phyloP scores from a whole-genome alignment of 2,113 vertebrate species.

The Craseonycteris thonglongyai region DNA sequence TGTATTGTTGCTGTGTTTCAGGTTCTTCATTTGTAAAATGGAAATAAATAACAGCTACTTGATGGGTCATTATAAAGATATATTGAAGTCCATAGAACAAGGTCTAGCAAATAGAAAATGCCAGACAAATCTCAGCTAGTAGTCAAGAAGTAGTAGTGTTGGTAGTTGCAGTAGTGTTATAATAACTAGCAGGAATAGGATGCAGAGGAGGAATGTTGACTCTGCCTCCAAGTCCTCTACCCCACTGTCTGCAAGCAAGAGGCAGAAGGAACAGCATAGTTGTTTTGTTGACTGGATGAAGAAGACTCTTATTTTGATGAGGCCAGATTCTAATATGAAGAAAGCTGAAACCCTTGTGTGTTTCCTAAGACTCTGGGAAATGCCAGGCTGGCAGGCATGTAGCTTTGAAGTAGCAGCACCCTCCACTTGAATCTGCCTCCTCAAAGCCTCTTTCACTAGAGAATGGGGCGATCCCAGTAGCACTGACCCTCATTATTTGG shows the following conservation, averaged over 20 bases:
- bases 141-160: not conserved
- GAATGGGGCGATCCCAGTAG: not conserved
- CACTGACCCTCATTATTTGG: not conserved
- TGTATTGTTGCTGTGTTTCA: not conserved
- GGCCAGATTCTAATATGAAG: not conserved
- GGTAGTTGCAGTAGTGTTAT: not conserved
- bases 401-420: not conserved
- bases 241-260: not conserved
- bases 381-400: no score
- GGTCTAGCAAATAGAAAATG: not conserved
- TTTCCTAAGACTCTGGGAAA: not conserved
- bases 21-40: not conserved
- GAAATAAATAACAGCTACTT: not conserved
- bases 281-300: not conserved
- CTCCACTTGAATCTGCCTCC: not conserved
- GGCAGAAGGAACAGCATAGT: not conserved
- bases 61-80: not conserved
- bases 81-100: not conserved
- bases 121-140: not conserved
- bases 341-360: not conserved
- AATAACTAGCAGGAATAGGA: fast-evolving
- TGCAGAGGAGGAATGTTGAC: not conserved
- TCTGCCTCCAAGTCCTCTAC: not conserved
- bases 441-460: not conserved
- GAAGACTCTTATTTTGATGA: not conserved